Conservation (phyloP, 2,888 invertebrate genomes). For the Trachelus troglodyta region DNA sequence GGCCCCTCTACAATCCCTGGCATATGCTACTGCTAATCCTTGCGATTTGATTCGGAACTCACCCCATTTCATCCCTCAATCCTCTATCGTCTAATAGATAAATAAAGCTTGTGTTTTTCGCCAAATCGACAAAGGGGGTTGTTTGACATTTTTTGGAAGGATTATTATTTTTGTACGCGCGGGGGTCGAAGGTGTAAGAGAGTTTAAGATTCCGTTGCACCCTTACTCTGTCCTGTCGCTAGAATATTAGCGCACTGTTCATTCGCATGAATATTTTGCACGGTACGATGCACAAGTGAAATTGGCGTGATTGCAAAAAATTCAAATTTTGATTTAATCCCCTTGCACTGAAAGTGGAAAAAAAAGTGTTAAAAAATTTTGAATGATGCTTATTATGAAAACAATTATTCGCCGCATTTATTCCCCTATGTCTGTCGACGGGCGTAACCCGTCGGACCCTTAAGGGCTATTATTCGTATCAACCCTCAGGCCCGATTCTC, state of each 20-base stretch:
- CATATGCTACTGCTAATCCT: conserved; percentile 64
- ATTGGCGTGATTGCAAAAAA: too few relatives aligned
- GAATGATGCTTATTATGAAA: not conserved
- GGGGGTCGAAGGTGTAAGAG: too few relatives aligned
- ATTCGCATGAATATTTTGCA: too few relatives aligned
- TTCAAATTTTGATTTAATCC: too few relatives aligned
- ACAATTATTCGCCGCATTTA: not conserved
- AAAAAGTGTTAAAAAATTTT: too few relatives aligned
- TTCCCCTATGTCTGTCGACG: not conserved
- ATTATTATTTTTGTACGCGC: too few relatives aligned
- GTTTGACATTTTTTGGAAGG: too few relatives aligned
- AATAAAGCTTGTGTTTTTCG: conserved; percentile 58
- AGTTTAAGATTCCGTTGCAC: too few relatives aligned
- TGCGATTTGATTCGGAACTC: conserved; percentile 35
- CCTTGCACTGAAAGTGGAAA: too few relatives aligned
- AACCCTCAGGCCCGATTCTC: conserved; percentile 39
- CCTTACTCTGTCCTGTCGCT: too few relatives aligned
- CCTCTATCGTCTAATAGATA: conserved; percentile 61
- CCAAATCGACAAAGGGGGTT: conserved; percentile 36
- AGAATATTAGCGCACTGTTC: too few relatives aligned
- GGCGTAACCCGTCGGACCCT: conserved; percentile 1
- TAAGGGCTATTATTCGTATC: not conserved
- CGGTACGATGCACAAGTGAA: too few relatives aligned
- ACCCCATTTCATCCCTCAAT: conserved; percentile 30
- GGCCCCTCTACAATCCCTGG: conserved; percentile 49